Percentiles rank a stretch among this genome's conserved stretches.
Conservation (phyloP, 1,140 invertebrate genomes). For the Scaptomyza hsui region DNA sequence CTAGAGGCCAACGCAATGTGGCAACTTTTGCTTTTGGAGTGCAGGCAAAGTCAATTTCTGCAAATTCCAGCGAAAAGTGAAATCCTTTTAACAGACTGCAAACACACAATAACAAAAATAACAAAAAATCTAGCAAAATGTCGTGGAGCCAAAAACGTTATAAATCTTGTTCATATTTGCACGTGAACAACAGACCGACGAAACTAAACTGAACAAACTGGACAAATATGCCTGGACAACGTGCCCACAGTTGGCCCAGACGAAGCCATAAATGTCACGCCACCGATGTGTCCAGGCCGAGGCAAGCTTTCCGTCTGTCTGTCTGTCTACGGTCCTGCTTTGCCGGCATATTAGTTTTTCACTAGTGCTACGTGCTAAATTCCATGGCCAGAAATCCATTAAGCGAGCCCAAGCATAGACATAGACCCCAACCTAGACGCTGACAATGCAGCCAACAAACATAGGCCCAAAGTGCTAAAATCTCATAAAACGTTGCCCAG, state of each 20-base stretch:
- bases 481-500: slow-evolving; percentile 72
- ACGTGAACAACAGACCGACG: slow-evolving; percentile 56
- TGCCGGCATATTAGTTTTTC: slow-evolving; percentile 75
- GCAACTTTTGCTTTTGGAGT: slow-evolving; percentile 68
- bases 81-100: slow-evolving; percentile 76
- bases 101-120: slow-evolving; percentile 30
- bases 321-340: slow-evolving; percentile 1
- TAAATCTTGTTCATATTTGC: slow-evolving; percentile 82
- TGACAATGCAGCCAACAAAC: slow-evolving; percentile 7
- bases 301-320: not conserved
- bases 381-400: slow-evolving; percentile 76
- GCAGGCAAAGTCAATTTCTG: slow-evolving; percentile 9
- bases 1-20: slow-evolving; percentile 14
- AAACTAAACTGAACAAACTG: slow-evolving; percentile 7
- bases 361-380: slow-evolving; percentile 72
- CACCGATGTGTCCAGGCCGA: slow-evolving; percentile 24
- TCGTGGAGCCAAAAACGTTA: slow-evolving; percentile 65
- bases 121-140: slow-evolving; percentile 73
- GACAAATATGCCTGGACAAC: slow-evolving; percentile 17
- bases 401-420: slow-evolving; percentile 35
- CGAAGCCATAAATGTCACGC: slow-evolving; percentile 79
- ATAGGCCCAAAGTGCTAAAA: slow-evolving; percentile 67
- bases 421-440: slow-evolving; percentile 13
- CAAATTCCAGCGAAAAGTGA: slow-evolving; percentile 72
- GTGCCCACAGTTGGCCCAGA: slow-evolving; percentile 33